Percentiles rank a stretch among this genome's conserved stretches.
Evolutionary conservation across 2,113 vertebrate genomes (phyloP).

Genomic region (Eurypyga helias): DNA sequence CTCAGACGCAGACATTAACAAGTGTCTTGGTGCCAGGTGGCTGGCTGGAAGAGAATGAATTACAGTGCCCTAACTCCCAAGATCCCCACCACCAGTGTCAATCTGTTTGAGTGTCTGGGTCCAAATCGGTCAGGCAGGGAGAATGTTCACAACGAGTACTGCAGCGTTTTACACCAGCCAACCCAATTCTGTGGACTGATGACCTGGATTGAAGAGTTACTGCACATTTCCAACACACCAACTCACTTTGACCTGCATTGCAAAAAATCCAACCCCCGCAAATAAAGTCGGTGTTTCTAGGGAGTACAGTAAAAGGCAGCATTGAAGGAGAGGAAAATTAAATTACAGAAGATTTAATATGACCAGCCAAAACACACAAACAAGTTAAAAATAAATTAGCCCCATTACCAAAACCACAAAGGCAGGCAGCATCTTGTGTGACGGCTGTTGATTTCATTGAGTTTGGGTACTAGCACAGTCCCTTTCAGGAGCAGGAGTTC

Average conservation of each 20-base stretch:
- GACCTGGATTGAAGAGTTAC: background rate
- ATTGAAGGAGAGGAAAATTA: slow-evolving; percentile 25
- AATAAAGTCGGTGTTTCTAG: background rate
- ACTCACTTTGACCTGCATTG: background rate
- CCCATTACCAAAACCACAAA: slow-evolving; percentile 57
- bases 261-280: background rate
- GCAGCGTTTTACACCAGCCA: background rate
- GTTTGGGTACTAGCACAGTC: background rate
- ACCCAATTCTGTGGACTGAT: fast-evolving
- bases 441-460: background rate
- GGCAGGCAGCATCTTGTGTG: slow-evolving; percentile 5
- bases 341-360: slow-evolving; percentile 40
- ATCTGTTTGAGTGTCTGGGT: background rate
- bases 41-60: background rate
- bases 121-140: background rate
- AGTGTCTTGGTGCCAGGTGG: background rate
- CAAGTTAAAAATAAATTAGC: slow-evolving; percentile 48
- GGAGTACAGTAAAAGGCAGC: background rate
- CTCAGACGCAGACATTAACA: background rate
- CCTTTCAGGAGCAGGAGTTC: background rate
- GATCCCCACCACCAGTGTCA: background rate
- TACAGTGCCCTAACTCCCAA: background rate
- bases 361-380: slow-evolving; percentile 58
- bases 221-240: background rate
- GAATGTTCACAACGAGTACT: background rate